Evolutionary conservation across 2,797 vertebrate genomes (phyloP).

Genomic region (Paramormyrops hopkinsi): DNA sequence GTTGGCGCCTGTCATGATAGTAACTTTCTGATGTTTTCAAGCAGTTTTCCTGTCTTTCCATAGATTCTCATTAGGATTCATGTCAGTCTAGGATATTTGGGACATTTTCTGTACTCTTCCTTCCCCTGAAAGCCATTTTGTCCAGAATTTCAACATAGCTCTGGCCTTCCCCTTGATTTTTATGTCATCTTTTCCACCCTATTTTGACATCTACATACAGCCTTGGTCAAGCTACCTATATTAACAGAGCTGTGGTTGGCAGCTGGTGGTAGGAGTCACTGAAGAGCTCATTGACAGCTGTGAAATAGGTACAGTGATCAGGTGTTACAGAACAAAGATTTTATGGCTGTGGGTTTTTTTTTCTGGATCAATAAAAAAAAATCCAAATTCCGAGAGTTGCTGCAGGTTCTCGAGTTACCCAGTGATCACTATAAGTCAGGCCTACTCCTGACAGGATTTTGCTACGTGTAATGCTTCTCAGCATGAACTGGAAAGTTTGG

Average conservation of each 20-base stretch:
- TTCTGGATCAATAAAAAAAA: conserved; percentile 1
- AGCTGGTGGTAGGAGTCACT: neutral
- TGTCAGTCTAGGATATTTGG: neutral
- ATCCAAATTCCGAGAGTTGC: neutral
- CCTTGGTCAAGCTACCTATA: neutral
- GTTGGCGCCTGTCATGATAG: neutral
- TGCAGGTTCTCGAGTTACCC: neutral
- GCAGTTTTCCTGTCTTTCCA: neutral
- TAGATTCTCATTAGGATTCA: neutral
- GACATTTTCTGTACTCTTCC: neutral
- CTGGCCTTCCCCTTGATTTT: neutral
- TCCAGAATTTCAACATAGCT: neutral
- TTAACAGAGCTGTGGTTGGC: neutral
- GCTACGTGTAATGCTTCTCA: neutral
- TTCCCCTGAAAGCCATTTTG: neutral
- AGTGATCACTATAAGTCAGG: neutral
- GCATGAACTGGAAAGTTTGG: neutral
- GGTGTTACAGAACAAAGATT: neutral
- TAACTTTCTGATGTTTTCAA: neutral
- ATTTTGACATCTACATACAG: neutral
- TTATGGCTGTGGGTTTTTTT: neutral
- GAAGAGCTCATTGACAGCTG: neutral
- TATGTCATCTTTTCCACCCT: neutral
- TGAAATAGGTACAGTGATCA: neutral
- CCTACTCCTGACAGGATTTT: neutral